Evolutionary conservation across 2,888 invertebrate species (phyloP).

Genomic region (Sycophila texana): DNA sequence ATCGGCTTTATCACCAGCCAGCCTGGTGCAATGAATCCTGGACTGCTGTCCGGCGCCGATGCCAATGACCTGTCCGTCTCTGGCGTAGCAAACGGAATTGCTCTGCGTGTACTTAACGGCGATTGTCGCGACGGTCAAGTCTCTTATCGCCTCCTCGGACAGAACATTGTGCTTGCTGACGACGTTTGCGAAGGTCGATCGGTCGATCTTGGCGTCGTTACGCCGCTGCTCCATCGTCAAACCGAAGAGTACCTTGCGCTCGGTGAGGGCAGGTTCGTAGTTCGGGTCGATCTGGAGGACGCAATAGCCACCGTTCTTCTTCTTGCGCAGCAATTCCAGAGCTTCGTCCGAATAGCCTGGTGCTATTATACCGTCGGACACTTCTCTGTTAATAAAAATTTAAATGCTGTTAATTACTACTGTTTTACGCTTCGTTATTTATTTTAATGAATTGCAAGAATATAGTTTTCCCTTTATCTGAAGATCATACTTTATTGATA

Average conservation of each 20-base stretch:
- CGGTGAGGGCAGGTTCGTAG: slow-evolving; percentile 88
- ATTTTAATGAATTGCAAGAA: no score
- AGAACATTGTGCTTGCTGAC: slow-evolving; percentile 83
- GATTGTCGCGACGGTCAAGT: slow-evolving; percentile 96
- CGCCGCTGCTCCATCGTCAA: slow-evolving; percentile 90
- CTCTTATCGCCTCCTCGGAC: slow-evolving; percentile 86
- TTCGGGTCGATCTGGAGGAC: slow-evolving; percentile 92
- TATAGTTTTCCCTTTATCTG: no score
- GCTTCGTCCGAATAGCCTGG: slow-evolving; percentile 93
- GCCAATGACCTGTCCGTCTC: slow-evolving; percentile 94
- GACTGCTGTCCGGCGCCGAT: slow-evolving; percentile 99
- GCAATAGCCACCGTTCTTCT: slow-evolving; percentile 95
- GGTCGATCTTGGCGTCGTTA: slow-evolving; percentile 90
- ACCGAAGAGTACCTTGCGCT: slow-evolving; percentile 90
- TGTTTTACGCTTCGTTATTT: not conserved
- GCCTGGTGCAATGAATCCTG: slow-evolving; percentile 96
- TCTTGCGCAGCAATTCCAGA: slow-evolving; percentile 90
- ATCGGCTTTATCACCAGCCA: slow-evolving; percentile 97
- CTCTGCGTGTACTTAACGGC: slow-evolving; percentile 98
- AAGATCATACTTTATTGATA: no score
- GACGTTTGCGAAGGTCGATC: slow-evolving; percentile 86
- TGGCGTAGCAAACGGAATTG: slow-evolving; percentile 98
- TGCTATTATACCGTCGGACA: slow-evolving; percentile 98
- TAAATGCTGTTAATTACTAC: no score
- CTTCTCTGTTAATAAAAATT: slow-evolving; percentile 79